Base-by-base conservation (phyloP, 2,888 invertebrate genomes). In the Conops quadrifasciatus region DNA sequence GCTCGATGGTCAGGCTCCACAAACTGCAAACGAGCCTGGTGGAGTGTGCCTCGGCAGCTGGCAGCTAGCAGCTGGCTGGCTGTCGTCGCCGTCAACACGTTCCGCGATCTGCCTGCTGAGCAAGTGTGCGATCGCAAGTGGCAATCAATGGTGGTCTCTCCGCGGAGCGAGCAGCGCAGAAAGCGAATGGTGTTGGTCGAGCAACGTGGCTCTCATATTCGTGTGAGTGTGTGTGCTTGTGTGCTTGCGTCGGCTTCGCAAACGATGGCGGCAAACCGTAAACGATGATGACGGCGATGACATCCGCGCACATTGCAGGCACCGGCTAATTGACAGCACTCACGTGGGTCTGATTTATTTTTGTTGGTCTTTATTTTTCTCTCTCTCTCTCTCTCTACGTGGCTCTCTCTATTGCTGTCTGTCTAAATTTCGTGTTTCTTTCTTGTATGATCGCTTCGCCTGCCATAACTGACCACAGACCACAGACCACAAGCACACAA, bases 271-370 rank as follows among this genome's bases (percentile, higher is more conserved):
- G 45, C 47, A 56, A 45, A 51, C n/a, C 21, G 26, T n/a, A 43
- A 28, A 26, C 51, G 67, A 59, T 15, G 58, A 43, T 15, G 49
- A 58, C 24, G 62, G 30, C 30, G 56, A 53, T 64, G 67, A 69
- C 65, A 65, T 53, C 43, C 68, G 65, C 65, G 49, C 19, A 63
- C 56, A 24, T 24, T 3, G 58, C 28, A 26, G 11, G 49, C 45
- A 43, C 45, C 51, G 45, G 43, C 24, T 72, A 69, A 72, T 70
- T 72, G 72, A 67, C 72, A 72, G 69, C 66, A 19, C 56, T 70
- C 72, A 72, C 71, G 71, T 73, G 73, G 24, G 30, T 64, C 43
- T 16, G 49, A 5, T 59, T 36, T 47, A 28, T 68, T n/a, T 63
- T 63, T n/a, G n/a, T 64, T 26, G 5, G 51, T n/a, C 15, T 56